Percentiles rank a stretch among this genome's conserved stretches.
phyloP scores from a whole-genome alignment of 1,140 invertebrate species.

The Leptinotarsa lineolata region DNA sequence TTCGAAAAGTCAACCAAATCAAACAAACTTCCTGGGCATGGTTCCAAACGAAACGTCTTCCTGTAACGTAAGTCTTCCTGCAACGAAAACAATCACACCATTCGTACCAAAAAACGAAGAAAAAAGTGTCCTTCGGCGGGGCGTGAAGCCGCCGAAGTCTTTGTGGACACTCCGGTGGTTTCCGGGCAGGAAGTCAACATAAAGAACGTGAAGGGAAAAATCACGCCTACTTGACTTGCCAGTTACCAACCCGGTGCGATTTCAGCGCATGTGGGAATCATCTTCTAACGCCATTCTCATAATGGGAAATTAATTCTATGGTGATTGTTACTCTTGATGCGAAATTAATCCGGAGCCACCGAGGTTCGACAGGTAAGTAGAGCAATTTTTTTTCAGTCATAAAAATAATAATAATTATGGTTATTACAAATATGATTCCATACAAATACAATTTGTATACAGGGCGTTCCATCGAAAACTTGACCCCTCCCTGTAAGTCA shows the following conservation, averaged over 20 bases:
- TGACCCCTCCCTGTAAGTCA: too few relatives aligned
- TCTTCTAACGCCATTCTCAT: background rate
- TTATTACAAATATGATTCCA: too few relatives aligned
- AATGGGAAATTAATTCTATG: background rate
- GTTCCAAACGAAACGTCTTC: background rate
- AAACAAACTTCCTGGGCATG: background rate
- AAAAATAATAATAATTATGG: too few relatives aligned
- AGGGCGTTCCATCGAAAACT: too few relatives aligned
- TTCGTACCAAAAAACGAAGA: background rate
- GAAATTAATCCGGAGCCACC: too few relatives aligned
- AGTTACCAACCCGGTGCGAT: background rate
- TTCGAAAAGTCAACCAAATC: too few relatives aligned
- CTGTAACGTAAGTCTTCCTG: background rate
- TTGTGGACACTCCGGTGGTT: slow-evolving; percentile 7
- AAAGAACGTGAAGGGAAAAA: background rate
- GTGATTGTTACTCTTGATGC: too few relatives aligned
- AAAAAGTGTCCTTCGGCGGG: background rate
- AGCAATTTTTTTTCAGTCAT: too few relatives aligned
- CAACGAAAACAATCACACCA: background rate
- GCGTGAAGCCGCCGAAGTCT: background rate
- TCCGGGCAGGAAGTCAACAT: background rate
- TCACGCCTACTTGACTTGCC: background rate
- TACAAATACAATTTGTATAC: too few relatives aligned
- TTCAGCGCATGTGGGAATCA: background rate
- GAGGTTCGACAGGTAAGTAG: too few relatives aligned